Conservation (phyloP, 2,888 invertebrate genomes). For the Hermodice carunculata region DNA sequence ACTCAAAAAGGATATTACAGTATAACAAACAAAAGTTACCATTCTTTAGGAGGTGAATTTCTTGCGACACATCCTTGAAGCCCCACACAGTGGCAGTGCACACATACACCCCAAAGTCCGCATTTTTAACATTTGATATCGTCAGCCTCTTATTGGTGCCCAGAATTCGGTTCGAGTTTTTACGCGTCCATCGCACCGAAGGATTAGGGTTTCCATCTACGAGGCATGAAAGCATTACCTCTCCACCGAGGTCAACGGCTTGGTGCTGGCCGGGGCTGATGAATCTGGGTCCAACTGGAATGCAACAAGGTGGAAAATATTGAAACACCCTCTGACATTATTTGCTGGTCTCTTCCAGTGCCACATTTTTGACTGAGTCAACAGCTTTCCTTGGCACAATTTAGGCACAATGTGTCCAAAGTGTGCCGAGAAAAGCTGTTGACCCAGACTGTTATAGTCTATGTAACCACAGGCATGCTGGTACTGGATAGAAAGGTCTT, state of each 20-base stretch:
- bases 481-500: too few species aligned
- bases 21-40: slow-evolving; percentile 56
- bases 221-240: slow-evolving; percentile 86
- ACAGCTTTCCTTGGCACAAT: too few species aligned
- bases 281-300: slow-evolving; percentile 65
- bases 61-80: slow-evolving; percentile 86
- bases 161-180: slow-evolving; percentile 29
- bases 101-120: slow-evolving; percentile 87
- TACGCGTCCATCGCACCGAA: slow-evolving; percentile 83
- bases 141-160: slow-evolving; percentile 76
- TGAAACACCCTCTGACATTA: too few species aligned
- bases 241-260: slow-evolving; percentile 82
- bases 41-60: slow-evolving; percentile 85
- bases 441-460: too few species aligned
- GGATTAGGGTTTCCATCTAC: slow-evolving; percentile 92
- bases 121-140: slow-evolving; percentile 78
- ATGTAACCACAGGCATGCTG: too few species aligned
- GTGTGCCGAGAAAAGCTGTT: too few species aligned
- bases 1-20: too few species aligned
- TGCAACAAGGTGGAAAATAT: too few species aligned
- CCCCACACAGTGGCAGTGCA: slow-evolving; percentile 91
- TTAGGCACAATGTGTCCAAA: too few species aligned
- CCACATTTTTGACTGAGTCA: too few species aligned
- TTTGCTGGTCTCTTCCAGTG: too few species aligned
- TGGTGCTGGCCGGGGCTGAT: slow-evolving; percentile 50